These are phyloP conservation scores for Notarius lentiginosus DNA, from an alignment of 2,113 vertebrate species.

Conservation along the genomic window DNA sequence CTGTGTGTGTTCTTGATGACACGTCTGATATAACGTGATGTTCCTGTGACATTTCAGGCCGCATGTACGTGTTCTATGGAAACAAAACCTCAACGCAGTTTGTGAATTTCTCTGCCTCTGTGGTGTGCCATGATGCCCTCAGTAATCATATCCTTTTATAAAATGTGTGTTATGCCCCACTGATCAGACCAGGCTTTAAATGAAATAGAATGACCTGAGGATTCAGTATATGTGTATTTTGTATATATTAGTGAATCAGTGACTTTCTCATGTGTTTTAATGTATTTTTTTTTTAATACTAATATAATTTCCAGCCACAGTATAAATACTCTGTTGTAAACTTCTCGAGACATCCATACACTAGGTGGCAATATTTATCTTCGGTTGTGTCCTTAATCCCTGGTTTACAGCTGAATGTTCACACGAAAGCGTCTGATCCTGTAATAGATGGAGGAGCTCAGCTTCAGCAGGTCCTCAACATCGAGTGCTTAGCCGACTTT, in stretches of 20 bases:
- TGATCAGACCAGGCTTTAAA: not conserved
- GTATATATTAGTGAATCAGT: not conserved
- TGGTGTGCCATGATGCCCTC: conserved; percentile 82
- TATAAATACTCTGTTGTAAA: not conserved
- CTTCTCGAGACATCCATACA: not conserved
- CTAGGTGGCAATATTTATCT: not conserved
- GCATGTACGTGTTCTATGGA: conserved; percentile 92
- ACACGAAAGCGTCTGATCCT: conserved; percentile 84
- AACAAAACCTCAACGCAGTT: conserved; percentile 94
- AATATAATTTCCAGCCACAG: not conserved
- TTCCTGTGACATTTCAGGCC: conserved; percentile 69
- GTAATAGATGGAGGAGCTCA: conserved; percentile 88
- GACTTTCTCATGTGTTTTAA: not conserved
- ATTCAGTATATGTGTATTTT: not conserved
- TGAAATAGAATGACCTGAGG: not conserved
- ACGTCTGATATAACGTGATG: not conserved
- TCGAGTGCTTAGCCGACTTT: conserved; percentile 87
- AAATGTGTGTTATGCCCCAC: too few relatives aligned
- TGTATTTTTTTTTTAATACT: not conserved
- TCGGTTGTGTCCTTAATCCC: conserved; percentile 66
- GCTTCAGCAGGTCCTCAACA: conserved; percentile 90
- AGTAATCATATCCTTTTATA: conserved; percentile 82
- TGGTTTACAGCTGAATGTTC: conserved; percentile 82
- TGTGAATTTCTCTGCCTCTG: conserved; percentile 81
- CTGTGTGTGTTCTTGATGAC: not conserved